A percentile compares a stretch with the other conserved stretches of the same genome.
Conservation (phyloP, 2,113 vertebrate genomes). For the Oostethus manadensis region DNA sequence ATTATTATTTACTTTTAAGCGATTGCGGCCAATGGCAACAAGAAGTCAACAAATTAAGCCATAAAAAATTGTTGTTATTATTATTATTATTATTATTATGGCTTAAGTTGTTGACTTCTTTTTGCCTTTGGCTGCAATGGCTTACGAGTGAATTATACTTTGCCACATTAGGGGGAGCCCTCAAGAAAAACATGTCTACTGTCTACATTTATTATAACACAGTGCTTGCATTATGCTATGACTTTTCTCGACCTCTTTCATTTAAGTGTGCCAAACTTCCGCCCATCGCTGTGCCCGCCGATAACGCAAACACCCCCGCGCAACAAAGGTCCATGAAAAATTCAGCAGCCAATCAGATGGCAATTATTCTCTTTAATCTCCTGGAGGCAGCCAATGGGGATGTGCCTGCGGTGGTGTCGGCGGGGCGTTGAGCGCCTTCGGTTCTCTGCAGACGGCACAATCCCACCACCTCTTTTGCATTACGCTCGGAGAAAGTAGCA, state of each 20-base stretch:
- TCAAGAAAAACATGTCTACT: too few species aligned
- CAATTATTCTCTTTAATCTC: conserved; percentile 80
- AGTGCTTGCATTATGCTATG: too few species aligned
- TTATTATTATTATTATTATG: too few species aligned
- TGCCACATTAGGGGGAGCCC: too few species aligned
- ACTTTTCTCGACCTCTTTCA: neutral
- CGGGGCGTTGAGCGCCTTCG: conserved; percentile 50
- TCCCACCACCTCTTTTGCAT: conserved; percentile 68
- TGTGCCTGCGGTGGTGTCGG: conserved; percentile 61
- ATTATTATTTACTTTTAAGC: too few species aligned
- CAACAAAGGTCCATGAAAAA: conserved; percentile 71
- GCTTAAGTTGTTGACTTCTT: too few species aligned
- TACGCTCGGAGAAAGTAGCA: conserved; percentile 60
- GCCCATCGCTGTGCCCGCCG: conserved; percentile 62
- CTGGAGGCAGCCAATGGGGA: conserved; percentile 74
- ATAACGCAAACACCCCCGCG: conserved; percentile 62
- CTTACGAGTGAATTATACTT: too few species aligned
- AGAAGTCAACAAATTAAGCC: too few species aligned
- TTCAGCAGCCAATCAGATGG: conserved; percentile 76
- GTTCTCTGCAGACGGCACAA: conserved; percentile 49
- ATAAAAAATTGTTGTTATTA: too few species aligned
- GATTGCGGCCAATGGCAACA: too few species aligned
- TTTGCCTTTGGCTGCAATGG: too few species aligned
- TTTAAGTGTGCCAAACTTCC: conserved; percentile 59
- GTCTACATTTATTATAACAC: too few species aligned